Conservation (phyloP, 2,113 vertebrate genomes). For the Caretta caretta region DNA sequence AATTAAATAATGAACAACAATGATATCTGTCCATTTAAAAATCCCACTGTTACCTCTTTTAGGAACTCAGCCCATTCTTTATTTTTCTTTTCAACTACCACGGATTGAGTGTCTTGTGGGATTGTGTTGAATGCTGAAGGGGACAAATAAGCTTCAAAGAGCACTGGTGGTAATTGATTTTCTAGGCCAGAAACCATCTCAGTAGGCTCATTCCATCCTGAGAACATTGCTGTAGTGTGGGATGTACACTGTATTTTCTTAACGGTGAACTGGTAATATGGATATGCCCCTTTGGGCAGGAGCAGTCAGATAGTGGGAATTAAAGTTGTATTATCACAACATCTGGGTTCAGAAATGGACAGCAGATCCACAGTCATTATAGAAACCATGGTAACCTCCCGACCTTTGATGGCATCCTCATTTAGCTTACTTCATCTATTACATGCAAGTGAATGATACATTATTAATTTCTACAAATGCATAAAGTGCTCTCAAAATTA, state of each 20-base stretch:
- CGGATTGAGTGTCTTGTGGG: neutral
- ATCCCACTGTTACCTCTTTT: neutral
- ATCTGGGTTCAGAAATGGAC: neutral
- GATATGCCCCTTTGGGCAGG: neutral
- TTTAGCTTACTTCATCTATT: neutral
- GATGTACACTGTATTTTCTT: neutral
- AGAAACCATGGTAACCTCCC: neutral
- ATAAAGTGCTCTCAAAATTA: conserved; percentile 30
- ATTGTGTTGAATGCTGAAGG: neutral
- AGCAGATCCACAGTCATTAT: neutral
- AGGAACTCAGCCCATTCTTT: neutral
- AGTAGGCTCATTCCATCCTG: neutral
- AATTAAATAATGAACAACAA: neutral
- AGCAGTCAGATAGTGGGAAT: neutral
- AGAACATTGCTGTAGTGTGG: neutral
- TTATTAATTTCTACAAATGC: neutral
- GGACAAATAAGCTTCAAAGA: neutral
- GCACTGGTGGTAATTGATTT: neutral
- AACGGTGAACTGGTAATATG: neutral
- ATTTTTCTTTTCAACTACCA: neutral
- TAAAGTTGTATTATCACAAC: neutral
- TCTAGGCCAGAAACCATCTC: neutral
- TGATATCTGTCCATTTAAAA: neutral
- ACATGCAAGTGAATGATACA: neutral
- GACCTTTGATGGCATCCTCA: conserved; percentile 13